Evolutionary conservation across 1,140 invertebrate species (phyloP).

Genomic region (Heliothis virescens): DNA sequence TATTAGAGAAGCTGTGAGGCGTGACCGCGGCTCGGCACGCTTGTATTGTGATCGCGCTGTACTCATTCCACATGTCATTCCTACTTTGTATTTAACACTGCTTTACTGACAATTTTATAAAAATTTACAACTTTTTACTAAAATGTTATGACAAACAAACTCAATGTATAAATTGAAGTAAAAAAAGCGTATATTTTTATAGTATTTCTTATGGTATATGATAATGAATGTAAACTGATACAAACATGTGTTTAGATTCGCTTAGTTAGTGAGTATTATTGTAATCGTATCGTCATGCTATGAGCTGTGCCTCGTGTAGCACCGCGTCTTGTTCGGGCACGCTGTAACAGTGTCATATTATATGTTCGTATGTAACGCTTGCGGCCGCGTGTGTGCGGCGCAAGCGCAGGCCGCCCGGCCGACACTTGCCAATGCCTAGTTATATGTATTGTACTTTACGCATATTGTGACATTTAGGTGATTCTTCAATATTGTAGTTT

Average conservation of each 20-base stretch:
- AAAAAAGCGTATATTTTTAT: constrained; percentile 5
- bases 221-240: background rate
- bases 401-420: constrained; percentile 58
- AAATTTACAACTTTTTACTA: constrained; percentile 52
- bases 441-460: constrained; percentile 60
- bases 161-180: background rate
- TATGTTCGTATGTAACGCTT: constrained; percentile 39
- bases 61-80: constrained; percentile 64
- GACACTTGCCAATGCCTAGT: constrained; percentile 83
- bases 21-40: background rate
- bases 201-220: constrained; percentile 6
- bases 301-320: background rate
- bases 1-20: constrained; percentile 9
- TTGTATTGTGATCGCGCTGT: constrained; percentile 43
- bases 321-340: background rate
- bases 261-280: constrained; percentile 3
- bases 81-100: constrained; percentile 53
- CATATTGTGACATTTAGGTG: constrained; percentile 59
- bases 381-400: constrained; percentile 31
- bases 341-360: constrained; percentile 44
- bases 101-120: constrained; percentile 59
- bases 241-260: background rate
- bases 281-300: background rate
- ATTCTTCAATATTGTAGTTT: constrained; percentile 29
- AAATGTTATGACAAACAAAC: constrained; percentile 8